Evolutionary conservation across 2,797 vertebrate genomes (phyloP), one percentile per base, ranked within the genome.

Genomic region (Falco naumanni): DNA sequence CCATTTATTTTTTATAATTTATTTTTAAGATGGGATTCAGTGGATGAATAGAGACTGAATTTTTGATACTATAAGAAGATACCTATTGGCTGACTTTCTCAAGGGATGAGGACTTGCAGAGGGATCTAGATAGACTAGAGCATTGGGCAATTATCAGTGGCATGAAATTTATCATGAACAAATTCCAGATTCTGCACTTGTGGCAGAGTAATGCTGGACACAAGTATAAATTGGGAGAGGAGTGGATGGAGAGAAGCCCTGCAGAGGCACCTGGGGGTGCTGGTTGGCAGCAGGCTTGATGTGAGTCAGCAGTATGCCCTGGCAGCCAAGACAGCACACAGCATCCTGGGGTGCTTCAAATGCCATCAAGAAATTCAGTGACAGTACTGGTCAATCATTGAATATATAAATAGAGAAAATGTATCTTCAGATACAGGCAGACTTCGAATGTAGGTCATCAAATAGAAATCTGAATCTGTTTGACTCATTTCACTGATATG

Each of bases 331-430:
- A 37, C 4, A 10, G 11, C 5, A 91, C 77, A 66, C 5, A 0
- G 0, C 10, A 13, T 34, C 4, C 43, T 16, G 10, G 6, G 7
- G 6, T 6, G 4, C 14, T 41, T 43, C 19, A 39, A 48, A 34
- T 16, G 31, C 4, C 20, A 1, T 11, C 17, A 63, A 26, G 34
- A 70, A 87, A 54, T 70, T 47, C 4, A 69, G 16, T 63, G 9
- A 48, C 8, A 29, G 9, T 60, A 60, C 4, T 72, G 26, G 47
- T 26, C 12, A 29, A 4, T 21, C 14, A 76, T 60, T 45, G 16
- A 48, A 31, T 89, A 75, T 31, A 71, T 21, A 56, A 41, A 34
- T 1, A 83, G 16, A 83, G 16, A n/a, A 82, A 43, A 18, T 0
- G 0, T 9, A 41, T 9, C 16, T 83, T 66, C 45, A 84, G 16